Evolutionary conservation across 1,140 invertebrate genomes (phyloP).

Genomic region (Drosophila sproati): DNA sequence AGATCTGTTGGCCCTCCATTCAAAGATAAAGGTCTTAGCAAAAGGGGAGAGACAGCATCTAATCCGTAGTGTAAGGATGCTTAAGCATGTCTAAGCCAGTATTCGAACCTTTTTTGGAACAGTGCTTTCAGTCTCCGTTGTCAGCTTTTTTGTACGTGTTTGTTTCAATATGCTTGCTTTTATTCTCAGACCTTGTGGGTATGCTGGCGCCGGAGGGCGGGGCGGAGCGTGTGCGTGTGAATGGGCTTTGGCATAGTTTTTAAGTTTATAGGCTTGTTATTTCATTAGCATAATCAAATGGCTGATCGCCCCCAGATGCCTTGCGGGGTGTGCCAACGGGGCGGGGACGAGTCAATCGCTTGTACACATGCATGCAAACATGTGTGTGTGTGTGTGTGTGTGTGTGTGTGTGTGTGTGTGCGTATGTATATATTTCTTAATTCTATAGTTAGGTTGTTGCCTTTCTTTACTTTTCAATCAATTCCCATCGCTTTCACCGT

Average conservation of each 20-base stretch:
- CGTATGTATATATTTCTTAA: constrained; percentile 63
- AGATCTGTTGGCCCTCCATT: background rate
- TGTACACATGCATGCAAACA: background rate
- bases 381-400: no score
- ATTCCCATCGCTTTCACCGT: constrained; percentile 77
- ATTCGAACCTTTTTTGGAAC: constrained; percentile 3
- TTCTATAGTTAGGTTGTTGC: constrained; percentile 59
- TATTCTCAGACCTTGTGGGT: background rate
- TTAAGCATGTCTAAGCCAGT: background rate
- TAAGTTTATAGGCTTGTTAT: constrained; percentile 78
- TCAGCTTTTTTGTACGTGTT: background rate
- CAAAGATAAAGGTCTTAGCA: background rate
- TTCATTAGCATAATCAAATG: constrained; percentile 82
- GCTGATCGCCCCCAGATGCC: constrained; percentile 24
- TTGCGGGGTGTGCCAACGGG: background rate
- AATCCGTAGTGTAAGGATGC: background rate
- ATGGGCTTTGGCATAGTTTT: constrained; percentile 70
- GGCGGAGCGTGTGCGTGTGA: constrained; percentile 52
- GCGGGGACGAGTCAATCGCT: background rate
- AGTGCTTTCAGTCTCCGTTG: background rate
- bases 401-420: background rate
- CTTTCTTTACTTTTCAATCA: constrained; percentile 71
- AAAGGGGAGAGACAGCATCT: background rate
- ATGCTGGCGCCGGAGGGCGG: background rate
- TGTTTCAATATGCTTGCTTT: background rate